Conservation (phyloP, 2,888 invertebrate species). For the Drosophila borealis region DNA sequence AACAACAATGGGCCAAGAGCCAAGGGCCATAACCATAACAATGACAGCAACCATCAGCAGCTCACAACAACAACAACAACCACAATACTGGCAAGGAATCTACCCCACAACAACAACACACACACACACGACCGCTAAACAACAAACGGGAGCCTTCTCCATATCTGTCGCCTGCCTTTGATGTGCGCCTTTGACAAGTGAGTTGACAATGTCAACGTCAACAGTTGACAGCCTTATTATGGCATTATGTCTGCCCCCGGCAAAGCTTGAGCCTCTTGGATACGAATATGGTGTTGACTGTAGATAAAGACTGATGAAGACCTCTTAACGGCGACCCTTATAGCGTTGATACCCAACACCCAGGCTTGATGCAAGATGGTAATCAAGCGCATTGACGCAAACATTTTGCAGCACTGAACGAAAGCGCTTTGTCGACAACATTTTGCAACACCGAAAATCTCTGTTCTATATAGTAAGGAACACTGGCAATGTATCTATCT, state of each 20-base stretch:
- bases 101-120: conserved; percentile 2
- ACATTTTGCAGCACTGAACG: neutral
- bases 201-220: conserved; percentile 85
- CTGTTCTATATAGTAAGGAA: neutral
- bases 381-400: neutral
- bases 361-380: conserved; percentile 2
- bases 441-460: neutral
- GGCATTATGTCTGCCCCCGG: conserved; percentile 59
- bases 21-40: conserved; percentile 61
- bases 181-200: conserved; percentile 84
- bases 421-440: neutral
- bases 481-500: too few species aligned
- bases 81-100: conserved; percentile 17
- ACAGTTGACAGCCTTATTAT: conserved; percentile 84
- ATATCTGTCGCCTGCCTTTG: conserved; percentile 81
- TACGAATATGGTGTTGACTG: conserved; percentile 29
- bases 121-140: conserved; percentile 37
- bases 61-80: conserved; percentile 14
- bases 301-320: conserved; percentile 25
- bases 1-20: conserved; percentile 42
- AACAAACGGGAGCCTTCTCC: conserved; percentile 60
- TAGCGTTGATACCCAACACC: conserved; percentile 20
- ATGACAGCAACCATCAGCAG: conserved; percentile 63
- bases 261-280: conserved; percentile 5
- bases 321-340: conserved; percentile 15